A percentile compares a stretch with the other conserved stretches of the same genome.
These are phyloP conservation scores for Octomys mimax DNA, from an alignment of 2,797 vertebrate genomes.

Conservation along the genomic window DNA sequence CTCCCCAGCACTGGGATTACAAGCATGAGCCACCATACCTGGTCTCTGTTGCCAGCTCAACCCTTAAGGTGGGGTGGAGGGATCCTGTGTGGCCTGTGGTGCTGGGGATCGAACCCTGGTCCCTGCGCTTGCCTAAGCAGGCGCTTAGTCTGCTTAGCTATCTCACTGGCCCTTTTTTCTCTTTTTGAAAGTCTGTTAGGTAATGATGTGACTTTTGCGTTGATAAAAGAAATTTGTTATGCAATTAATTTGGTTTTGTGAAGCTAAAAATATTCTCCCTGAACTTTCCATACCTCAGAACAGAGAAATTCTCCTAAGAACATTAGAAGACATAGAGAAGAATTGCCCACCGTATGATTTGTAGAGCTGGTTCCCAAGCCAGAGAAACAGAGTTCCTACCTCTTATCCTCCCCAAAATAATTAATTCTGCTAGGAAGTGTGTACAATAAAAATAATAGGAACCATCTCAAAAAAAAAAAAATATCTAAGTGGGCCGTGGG, in stretches of 20 bases:
- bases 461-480: neutral
- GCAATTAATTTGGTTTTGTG: constrained; percentile 4
- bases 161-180: no score
- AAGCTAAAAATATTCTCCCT: neutral
- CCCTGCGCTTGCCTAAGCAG: no score
- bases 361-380: neutral
- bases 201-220: neutral
- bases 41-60: no score
- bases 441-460: neutral
- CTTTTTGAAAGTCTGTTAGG: neutral
- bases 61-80: no score
- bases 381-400: neutral
- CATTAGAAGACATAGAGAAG: neutral
- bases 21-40: no score
- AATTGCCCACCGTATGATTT: neutral
- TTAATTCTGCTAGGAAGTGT: neutral
- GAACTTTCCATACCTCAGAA: constrained; percentile 1
- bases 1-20: no score
- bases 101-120: no score
- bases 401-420: neutral
- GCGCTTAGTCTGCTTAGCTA: no score
- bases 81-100: no score
- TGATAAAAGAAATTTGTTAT: neutral
- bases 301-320: neutral
- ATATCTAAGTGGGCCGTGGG: neutral